phyloP scores from a whole-genome alignment of 1,140 invertebrate genomes.

The Maconellicoccus hirsutus region DNA sequence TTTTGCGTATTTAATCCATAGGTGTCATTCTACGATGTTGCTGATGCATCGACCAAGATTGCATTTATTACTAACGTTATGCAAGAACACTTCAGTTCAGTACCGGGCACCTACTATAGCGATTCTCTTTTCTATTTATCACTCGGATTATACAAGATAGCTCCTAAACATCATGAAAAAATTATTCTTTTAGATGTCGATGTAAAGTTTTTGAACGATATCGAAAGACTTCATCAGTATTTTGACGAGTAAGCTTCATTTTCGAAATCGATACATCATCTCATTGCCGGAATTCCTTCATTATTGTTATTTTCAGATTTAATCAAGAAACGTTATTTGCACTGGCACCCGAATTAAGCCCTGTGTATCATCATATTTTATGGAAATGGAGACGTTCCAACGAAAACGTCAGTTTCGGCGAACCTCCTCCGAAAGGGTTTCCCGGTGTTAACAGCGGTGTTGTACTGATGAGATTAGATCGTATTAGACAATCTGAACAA shows the following conservation, averaged over 20 bases:
- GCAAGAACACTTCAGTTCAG: constrained; percentile 48
- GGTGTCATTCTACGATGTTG: not conserved
- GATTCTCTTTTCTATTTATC: constrained; percentile 73
- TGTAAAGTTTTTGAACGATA: constrained; percentile 59
- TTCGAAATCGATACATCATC: no score
- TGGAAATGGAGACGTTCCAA: constrained; percentile 51
- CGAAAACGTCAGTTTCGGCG: constrained; percentile 47
- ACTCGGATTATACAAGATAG: constrained; percentile 56
- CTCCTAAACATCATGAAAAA: constrained; percentile 45
- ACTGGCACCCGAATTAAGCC: constrained; percentile 61
- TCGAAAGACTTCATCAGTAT: constrained; percentile 51
- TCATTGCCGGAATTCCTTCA: no score
- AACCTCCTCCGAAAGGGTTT: constrained; percentile 43
- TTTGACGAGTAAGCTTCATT: constrained; percentile 47
- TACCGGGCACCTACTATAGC: constrained; percentile 67
- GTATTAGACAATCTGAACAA: constrained; percentile 48
- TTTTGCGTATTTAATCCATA: not conserved
- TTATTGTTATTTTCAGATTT: no score
- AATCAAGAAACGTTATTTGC: constrained; percentile 52
- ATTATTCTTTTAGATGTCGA: constrained; percentile 70
- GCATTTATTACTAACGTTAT: not conserved
- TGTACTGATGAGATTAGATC: constrained; percentile 57
- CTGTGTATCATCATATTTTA: constrained; percentile 68
- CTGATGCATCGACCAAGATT: not conserved
- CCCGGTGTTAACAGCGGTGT: constrained; percentile 75